Evolutionary conservation across 2,113 vertebrate genomes (phyloP).

Genomic region (Burhinus bistriatus): DNA sequence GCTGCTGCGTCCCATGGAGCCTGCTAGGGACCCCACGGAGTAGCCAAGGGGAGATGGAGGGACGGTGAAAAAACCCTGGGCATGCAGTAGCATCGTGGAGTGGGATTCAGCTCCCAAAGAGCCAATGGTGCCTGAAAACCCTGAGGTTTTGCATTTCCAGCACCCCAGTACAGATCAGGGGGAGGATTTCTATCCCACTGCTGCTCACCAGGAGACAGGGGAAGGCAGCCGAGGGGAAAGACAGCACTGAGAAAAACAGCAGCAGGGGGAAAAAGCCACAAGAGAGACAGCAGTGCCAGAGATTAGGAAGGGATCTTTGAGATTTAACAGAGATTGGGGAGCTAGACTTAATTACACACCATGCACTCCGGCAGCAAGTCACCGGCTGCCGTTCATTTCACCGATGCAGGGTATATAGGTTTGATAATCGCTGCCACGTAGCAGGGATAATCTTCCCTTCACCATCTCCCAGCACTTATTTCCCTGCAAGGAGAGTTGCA

Average conservation of each 20-base stretch:
- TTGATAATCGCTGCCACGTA: not conserved
- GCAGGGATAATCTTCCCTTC: not conserved
- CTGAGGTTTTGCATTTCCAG: not conserved
- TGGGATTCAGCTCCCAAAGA: not conserved
- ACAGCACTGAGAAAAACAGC: not conserved
- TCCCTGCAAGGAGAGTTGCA: not conserved
- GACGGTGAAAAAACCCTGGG: not conserved
- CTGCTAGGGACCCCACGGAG: accelerated
- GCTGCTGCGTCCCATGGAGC: not conserved
- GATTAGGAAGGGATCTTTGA: constrained; percentile 21
- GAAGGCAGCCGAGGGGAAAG: not conserved
- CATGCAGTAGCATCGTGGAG: accelerated
- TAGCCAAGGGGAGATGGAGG: not conserved
- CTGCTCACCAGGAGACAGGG: not conserved
- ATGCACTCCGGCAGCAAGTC: not conserved
- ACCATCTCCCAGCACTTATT: not conserved
- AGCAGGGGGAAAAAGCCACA: not conserved
- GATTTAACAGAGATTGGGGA: not conserved
- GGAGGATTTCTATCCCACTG: not conserved
- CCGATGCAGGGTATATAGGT: not conserved
- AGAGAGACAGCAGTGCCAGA: not conserved
- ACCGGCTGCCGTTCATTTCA: not conserved
- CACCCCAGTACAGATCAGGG: accelerated
- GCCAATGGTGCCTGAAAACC: accelerated
- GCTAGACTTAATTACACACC: not conserved